phyloP scores from a whole-genome alignment of 2,113 vertebrate genomes.

The Pithys albifrons region DNA sequence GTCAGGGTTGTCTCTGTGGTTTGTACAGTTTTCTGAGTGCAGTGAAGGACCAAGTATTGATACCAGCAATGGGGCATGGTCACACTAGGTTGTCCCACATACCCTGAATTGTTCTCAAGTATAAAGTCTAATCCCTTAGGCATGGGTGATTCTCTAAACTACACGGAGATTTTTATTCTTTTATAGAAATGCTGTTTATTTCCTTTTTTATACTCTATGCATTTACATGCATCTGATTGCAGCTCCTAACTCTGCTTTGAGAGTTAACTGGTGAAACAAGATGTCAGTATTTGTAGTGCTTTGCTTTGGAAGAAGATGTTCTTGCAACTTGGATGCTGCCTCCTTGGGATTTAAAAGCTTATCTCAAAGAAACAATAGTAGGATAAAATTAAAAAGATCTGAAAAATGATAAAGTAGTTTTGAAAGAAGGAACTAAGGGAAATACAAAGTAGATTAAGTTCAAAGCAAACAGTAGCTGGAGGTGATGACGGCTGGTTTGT shows the following conservation, averaged over 20 bases:
- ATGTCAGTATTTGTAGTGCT: background rate
- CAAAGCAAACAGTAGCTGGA: conserved; percentile 49
- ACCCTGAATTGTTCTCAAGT: accelerated
- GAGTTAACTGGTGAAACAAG: background rate
- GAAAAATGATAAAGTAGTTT: conserved; percentile 23
- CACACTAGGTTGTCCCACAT: background rate
- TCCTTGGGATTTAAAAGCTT: background rate
- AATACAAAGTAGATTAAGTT: conserved; percentile 31
- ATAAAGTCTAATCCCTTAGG: background rate
- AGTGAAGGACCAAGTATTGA: background rate
- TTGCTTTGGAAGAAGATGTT: background rate
- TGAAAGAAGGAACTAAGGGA: conserved; percentile 37
- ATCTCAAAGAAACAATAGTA: conserved; percentile 5
- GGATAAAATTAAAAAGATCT: conserved; percentile 23
- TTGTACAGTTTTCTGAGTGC: background rate
- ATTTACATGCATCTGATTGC: background rate
- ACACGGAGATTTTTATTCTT: background rate
- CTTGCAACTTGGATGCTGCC: background rate
- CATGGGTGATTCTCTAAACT: background rate
- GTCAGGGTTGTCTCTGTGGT: background rate
- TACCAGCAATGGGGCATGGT: background rate
- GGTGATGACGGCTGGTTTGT: conserved; percentile 26
- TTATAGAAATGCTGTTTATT: background rate
- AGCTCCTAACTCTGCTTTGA: background rate
- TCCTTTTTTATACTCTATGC: background rate